Evolutionary conservation across 2,113 vertebrate species (phyloP).

Genomic region (Tauraco erythrolophus): DNA sequence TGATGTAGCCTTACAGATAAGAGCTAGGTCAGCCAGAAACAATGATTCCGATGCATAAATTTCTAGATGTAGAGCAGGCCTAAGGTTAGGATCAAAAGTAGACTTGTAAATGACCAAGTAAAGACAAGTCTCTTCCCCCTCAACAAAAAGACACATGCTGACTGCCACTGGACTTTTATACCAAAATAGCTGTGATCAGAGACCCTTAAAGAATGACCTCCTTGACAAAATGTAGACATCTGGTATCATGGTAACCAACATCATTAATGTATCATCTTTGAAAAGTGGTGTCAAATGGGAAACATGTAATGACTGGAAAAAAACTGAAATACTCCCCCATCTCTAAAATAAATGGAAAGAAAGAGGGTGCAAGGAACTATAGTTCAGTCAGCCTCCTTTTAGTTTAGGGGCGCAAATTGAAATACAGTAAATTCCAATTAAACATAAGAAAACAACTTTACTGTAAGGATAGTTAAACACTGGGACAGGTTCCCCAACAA

Average conservation of each 20-base stretch:
- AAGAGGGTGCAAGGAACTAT: not conserved
- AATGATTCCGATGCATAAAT: not conserved
- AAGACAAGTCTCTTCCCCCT: not conserved
- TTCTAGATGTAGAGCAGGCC: not conserved
- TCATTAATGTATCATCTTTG: not conserved
- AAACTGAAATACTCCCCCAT: not conserved
- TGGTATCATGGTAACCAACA: not conserved
- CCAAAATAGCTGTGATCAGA: not conserved
- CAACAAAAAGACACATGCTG: not conserved
- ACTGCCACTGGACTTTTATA: not conserved
- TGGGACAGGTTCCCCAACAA: not conserved
- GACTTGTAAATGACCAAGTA: not conserved
- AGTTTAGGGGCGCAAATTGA: not conserved
- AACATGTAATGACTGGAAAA: not conserved
- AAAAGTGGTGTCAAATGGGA: not conserved
- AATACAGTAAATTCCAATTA: not conserved
- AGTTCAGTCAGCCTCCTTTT: not conserved
- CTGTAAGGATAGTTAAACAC: not conserved
- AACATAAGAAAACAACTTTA: not conserved
- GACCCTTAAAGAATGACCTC: not conserved
- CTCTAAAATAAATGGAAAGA: not conserved
- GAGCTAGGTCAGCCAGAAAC: not conserved
- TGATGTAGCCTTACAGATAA: not conserved
- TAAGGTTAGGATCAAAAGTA: not conserved
- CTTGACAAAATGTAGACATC: not conserved